A percentile compares a stretch with the other conserved stretches of the same genome.
These are phyloP conservation scores for Ochropleura plecta DNA, from an alignment of 2,888 invertebrate species.

Conservation along the genomic window DNA sequence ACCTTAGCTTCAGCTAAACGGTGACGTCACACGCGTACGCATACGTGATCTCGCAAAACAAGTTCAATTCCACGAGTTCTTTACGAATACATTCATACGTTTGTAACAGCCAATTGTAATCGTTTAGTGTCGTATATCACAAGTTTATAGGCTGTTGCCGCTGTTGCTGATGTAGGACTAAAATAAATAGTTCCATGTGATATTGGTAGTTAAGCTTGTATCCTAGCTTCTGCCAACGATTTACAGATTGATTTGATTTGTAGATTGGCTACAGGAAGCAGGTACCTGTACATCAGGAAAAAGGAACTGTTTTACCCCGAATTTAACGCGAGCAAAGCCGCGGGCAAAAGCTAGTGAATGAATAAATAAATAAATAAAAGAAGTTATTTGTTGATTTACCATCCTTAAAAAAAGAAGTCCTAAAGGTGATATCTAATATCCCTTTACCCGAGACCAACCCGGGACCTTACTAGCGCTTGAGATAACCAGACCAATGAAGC, in stretches of 20 bases:
- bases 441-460: neutral
- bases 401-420: too few species aligned
- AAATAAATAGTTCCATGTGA: neutral
- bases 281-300: too few species aligned
- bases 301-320: too few species aligned
- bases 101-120: conserved; percentile 38
- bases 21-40: conserved; percentile 40
- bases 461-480: neutral
- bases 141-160: conserved; percentile 28
- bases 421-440: too few species aligned
- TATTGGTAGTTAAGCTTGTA: neutral
- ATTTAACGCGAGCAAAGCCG: too few species aligned
- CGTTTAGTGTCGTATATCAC: conserved; percentile 35
- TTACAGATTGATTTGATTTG: too few species aligned
- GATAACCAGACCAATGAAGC: neutral
- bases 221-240: neutral
- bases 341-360: too few species aligned
- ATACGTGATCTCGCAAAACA: conserved; percentile 55
- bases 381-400: too few species aligned
- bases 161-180: conserved; percentile 9
- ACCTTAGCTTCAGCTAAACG: neutral
- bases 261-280: too few species aligned
- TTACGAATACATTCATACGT: conserved; percentile 39
- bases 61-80: conserved; percentile 32
- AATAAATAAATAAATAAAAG: too few species aligned